These are phyloP conservation scores for Drusus annulatus DNA, from an alignment of 1,140 invertebrate species.

Conservation along the genomic window DNA sequence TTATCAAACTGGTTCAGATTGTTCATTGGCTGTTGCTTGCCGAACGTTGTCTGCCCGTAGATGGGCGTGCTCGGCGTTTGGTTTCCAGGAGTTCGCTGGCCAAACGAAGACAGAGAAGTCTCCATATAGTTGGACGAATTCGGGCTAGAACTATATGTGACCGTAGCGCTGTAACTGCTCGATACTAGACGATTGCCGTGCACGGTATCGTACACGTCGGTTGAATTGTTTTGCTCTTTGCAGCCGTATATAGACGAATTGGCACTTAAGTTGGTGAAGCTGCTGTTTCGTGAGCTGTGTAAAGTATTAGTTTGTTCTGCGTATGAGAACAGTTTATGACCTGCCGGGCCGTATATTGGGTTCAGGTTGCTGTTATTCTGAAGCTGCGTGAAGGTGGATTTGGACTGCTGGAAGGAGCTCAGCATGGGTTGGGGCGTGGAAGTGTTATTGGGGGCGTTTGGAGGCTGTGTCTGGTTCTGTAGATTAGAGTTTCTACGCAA, in stretches of 20 bases:
- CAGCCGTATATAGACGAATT: constrained; percentile 60
- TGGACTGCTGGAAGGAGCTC: constrained; percentile 72
- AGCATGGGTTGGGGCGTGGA: constrained; percentile 62
- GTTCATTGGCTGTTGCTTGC: constrained; percentile 45
- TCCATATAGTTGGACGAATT: constrained; percentile 49
- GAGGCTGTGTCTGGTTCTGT: constrained; percentile 60
- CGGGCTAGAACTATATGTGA: constrained; percentile 54
- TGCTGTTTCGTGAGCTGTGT: constrained; percentile 59
- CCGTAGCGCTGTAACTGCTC: constrained; percentile 54
- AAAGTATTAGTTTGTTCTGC: constrained; percentile 60
- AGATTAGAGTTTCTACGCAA: constrained; percentile 72
- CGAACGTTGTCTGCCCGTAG: constrained; percentile 48
- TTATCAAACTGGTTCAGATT: constrained; percentile 52
- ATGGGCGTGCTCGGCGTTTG: constrained; percentile 39
- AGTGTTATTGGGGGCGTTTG: constrained; percentile 56
- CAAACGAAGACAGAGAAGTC: constrained; percentile 53
- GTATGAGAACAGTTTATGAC: constrained; percentile 61
- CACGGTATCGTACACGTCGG: constrained; percentile 43
- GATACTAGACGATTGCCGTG: constrained; percentile 36
- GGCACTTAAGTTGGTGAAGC: constrained; percentile 65
- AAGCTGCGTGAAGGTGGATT: constrained; percentile 64
- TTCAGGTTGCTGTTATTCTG: constrained; percentile 66
- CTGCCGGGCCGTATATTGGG: constrained; percentile 69
- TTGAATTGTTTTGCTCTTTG: constrained; percentile 63
- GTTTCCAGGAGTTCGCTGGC: constrained; percentile 45